Base-by-base conservation (phyloP, 2,888 invertebrate genomes). In the Tenthredo amoena region DNA sequence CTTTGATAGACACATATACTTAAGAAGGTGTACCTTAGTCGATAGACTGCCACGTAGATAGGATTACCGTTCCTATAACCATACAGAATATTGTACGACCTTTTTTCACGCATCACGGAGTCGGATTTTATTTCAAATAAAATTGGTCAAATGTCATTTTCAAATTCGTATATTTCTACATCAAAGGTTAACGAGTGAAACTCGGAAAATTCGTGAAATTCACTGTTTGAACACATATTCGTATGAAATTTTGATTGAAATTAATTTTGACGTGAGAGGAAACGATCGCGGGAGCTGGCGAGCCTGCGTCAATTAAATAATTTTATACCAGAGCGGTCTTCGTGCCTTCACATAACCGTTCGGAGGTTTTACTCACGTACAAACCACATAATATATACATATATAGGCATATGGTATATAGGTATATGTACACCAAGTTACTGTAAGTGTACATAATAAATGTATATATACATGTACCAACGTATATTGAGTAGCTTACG, bases 401-500 rank as follows among this genome's bases (percentile, higher is more conserved):
- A 62, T 10, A 62, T n/a, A 62, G 7, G 62, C 9, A 6, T 6
- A n/a, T n/a, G n/a, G n/a, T n/a, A 9, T 21, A 58, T 58, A 58
- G 7, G 9, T 58, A 21, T 21, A 58, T 21, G 26, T 31, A 26
- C 0, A 2, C 21, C 65, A 26, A n/a, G 65, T 65, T 65, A 31
- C 65, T 31, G 65, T 26, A 65, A 21, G 26, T 65, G 65, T 65
- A 65, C 26, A 26, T 65, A 65, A 58, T 62, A 62, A 21, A 21
- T 62, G 62, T 62, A 62, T 26, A 62, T 26, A 62, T 2, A 62
- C 7, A 62, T 21, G 26, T 62, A 26, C 7, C 62, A 26, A 31
- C 18, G 26, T 71, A 71, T 71, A 71, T 37, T 37, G 34, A 34
- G 18, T 71, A 71, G 71, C 71, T 37, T 71, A 40, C 72, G 72